phyloP scores from a whole-genome alignment of 2,888 invertebrate species.

The Bursaphelenchus okinawaensis region DNA sequence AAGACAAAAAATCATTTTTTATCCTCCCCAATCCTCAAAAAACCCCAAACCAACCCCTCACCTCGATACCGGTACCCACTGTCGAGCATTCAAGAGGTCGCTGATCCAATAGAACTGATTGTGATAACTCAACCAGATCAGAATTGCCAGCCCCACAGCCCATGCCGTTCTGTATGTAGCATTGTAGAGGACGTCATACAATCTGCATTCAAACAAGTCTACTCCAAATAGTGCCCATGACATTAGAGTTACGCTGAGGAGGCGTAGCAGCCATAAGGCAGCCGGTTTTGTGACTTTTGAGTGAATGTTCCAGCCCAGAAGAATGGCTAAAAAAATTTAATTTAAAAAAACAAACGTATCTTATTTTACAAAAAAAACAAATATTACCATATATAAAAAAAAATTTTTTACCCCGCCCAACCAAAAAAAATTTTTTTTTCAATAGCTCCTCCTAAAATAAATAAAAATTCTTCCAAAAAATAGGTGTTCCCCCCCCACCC shows the following conservation, averaged over 20 bases:
- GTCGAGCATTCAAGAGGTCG: not conserved
- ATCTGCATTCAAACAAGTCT: not conserved
- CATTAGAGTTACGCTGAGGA: not conserved
- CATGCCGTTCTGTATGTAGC: constrained; percentile 3
- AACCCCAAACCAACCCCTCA: not conserved
- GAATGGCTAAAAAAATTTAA: not conserved
- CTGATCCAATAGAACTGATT: constrained; percentile 12
- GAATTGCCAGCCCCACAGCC: constrained; percentile 10
- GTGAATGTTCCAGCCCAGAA: not conserved
- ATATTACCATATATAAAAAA: no score
- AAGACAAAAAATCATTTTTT: no score
- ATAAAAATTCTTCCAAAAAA: no score
- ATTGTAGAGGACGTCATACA: constrained; percentile 6
- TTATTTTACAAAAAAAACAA: no score
- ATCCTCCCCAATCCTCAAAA: no score
- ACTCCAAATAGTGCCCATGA: constrained; percentile 11
- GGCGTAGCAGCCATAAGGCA: not conserved
- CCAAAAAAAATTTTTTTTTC: no score
- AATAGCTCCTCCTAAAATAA: no score
- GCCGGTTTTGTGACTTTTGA: not conserved
- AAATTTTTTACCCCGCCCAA: no score
- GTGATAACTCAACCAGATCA: constrained; percentile 13
- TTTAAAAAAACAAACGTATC: no score
- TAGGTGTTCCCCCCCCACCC: no score
- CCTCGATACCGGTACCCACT: constrained; percentile 15